Conservation (phyloP, 1,140 invertebrate species). For the Drosophila carrolli region DNA sequence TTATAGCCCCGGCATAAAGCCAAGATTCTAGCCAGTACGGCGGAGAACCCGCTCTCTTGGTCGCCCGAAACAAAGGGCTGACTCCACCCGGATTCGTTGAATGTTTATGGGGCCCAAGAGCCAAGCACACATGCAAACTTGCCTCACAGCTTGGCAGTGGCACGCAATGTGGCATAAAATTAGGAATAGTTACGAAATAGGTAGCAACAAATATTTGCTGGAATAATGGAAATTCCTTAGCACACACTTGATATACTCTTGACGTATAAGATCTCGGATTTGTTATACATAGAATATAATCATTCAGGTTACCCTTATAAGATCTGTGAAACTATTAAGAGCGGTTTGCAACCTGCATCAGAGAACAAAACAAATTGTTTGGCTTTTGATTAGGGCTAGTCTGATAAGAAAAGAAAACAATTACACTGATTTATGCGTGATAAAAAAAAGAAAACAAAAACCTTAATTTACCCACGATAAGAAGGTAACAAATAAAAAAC, state of each 20-base stretch:
- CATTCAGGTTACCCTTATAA: not conserved
- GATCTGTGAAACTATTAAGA: not conserved
- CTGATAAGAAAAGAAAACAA: constrained; percentile 18
- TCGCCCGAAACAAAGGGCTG: constrained; percentile 22
- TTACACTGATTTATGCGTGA: constrained; percentile 16
- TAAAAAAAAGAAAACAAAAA: not conserved
- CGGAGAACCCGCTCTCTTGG: not conserved
- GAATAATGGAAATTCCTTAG: constrained; percentile 12
- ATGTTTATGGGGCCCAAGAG: constrained; percentile 44
- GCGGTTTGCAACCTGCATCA: not conserved
- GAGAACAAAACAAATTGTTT: not conserved
- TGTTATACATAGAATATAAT: too few relatives aligned
- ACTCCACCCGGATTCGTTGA: constrained; percentile 30
- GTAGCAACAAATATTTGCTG: constrained; percentile 32
- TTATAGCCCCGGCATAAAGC: constrained; percentile 25
- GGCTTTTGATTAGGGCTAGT: constrained; percentile 11
- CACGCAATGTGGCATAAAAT: constrained; percentile 66
- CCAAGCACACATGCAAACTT: constrained; percentile 19
- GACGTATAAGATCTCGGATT: not conserved
- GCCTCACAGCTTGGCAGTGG: constrained; percentile 6
- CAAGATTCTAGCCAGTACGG: constrained; percentile 12
- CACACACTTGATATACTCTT: constrained; percentile 26
- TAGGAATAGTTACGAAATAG: constrained; percentile 64
- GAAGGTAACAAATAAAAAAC: not conserved
- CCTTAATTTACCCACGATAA: not conserved